These are phyloP conservation scores for Erebia palarica DNA, from an alignment of 2,888 invertebrate species.

Conservation along the genomic window DNA sequence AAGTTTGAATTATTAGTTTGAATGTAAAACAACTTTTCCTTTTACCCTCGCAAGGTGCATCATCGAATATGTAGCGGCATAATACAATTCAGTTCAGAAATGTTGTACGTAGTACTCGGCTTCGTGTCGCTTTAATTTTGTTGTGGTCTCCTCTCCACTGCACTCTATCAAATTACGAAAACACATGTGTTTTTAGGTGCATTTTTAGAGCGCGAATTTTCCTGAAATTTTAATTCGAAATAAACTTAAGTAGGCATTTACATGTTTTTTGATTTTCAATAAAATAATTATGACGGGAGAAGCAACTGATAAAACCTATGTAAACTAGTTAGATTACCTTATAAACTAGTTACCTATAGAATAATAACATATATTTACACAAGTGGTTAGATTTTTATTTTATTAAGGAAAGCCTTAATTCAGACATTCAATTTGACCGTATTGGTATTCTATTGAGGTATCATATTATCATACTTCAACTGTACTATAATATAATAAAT, in stretches of 20 bases:
- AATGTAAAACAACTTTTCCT: constrained; percentile 10
- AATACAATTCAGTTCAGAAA: constrained; percentile 13
- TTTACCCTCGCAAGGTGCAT: not conserved
- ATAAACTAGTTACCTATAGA: no score
- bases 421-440: no score
- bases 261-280: no score
- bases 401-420: no score
- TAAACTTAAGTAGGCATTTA: not conserved
- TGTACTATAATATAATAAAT: no score
- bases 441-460: no score
- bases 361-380: no score
- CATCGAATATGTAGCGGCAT: constrained; percentile 8
- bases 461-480: no score
- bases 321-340: no score
- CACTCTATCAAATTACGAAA: constrained; percentile 23
- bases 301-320: no score
- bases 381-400: no score
- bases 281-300: no score
- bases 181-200: constrained; percentile 10
- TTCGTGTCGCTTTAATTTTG: constrained; percentile 19
- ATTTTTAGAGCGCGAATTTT: not conserved
- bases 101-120: constrained; percentile 6
- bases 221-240: not conserved
- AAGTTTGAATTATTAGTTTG: not conserved
- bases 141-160: constrained; percentile 15